These are phyloP conservation scores for Theristicus caerulescens DNA, from an alignment of 2,113 vertebrate species.

Conservation along the genomic window DNA sequence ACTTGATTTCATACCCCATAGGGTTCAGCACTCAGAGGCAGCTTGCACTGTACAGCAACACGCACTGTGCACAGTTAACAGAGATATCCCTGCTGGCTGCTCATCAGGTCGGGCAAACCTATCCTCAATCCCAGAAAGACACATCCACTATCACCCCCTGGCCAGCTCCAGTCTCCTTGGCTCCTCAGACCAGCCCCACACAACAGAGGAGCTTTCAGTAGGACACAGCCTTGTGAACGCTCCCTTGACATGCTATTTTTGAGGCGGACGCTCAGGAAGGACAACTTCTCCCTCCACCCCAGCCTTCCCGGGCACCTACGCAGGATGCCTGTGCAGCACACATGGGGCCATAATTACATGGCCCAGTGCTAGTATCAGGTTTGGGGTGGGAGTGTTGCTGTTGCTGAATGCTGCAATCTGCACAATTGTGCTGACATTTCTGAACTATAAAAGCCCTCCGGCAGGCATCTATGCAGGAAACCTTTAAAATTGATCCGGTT, in stretches of 20 bases:
- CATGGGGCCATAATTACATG: not conserved
- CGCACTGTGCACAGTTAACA: not conserved
- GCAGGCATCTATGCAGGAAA: slow-evolving; percentile 29
- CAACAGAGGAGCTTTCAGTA: fast-evolving
- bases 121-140: not conserved
- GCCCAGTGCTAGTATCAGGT: not conserved
- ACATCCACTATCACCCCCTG: not conserved
- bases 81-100: not conserved
- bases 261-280: not conserved
- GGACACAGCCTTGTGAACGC: fast-evolving
- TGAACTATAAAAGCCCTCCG: slow-evolving; percentile 44
- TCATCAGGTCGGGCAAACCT: not conserved
- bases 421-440: slow-evolving; percentile 48
- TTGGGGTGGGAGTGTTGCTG: not conserved
- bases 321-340: fast-evolving
- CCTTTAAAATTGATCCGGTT: slow-evolving; percentile 66
- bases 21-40: not conserved
- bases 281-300: not conserved
- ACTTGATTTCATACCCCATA: not conserved
- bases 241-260: not conserved
- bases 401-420: slow-evolving; percentile 28
- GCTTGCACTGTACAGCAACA: not conserved
- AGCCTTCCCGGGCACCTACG: not conserved
- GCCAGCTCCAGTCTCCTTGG: not conserved
- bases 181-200: not conserved